Evolutionary conservation across 2,113 vertebrate species (phyloP).

Genomic region (Cephalopterus ornatus): DNA sequence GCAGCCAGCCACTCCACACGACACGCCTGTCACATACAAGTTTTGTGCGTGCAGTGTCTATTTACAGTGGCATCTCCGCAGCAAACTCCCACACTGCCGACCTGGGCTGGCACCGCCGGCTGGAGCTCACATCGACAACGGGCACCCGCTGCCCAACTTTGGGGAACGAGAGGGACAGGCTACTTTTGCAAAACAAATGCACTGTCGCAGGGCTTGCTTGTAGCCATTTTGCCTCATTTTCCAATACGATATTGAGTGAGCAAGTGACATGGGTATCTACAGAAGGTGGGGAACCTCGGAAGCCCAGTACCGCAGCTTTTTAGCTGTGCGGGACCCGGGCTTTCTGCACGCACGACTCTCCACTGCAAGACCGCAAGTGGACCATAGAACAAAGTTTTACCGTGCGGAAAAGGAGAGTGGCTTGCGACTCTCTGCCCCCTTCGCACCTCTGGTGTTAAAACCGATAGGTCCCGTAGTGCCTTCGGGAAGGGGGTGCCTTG

Average conservation of each 20-base stretch:
- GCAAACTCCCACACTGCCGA: not conserved
- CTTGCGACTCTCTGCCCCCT: not conserved
- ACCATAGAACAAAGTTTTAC: not conserved
- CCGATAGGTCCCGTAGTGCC: accelerated
- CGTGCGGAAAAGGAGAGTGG: accelerated
- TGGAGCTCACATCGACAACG: not conserved
- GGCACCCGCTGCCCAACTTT: not conserved
- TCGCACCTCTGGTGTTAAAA: not conserved
- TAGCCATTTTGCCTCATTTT: not conserved
- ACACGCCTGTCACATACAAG: not conserved
- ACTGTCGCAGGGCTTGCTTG: not conserved
- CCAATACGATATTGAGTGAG: accelerated
- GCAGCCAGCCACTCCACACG: not conserved
- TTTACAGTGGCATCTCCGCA: not conserved
- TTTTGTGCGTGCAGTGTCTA: not conserved
- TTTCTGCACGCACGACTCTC: not conserved
- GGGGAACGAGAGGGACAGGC: no score
- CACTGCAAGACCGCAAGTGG: accelerated
- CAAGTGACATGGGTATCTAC: accelerated
- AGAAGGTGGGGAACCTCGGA: not conserved
- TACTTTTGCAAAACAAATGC: not conserved
- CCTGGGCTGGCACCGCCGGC: not conserved
- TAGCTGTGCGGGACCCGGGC: not conserved
- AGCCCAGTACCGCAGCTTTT: not conserved
- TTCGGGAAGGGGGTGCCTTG: not conserved